Percentiles rank a stretch among this genome's conserved stretches.
These are phyloP conservation scores for Nyctibius grandis DNA, from an alignment of 2,797 vertebrate genomes.

Conservation along the genomic window DNA sequence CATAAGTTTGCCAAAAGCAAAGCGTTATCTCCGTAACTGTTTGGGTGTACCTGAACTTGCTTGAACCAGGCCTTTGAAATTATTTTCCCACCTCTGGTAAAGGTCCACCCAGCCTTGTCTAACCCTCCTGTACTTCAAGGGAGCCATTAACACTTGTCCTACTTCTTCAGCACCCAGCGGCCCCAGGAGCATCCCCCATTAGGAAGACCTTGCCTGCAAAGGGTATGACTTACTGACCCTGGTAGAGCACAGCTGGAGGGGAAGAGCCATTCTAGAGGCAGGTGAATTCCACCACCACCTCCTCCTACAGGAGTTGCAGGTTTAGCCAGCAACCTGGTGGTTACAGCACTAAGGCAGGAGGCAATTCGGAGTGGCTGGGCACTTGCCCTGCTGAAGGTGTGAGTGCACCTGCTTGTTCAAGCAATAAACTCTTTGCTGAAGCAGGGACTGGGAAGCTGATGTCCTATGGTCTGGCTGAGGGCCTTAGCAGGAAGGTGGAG, in stretches of 20 bases:
- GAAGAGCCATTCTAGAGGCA: not conserved
- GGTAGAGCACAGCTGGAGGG: not conserved
- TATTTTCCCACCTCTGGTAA: not conserved
- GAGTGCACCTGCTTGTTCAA: not conserved
- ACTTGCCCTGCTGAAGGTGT: not conserved
- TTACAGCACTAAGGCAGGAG: not conserved
- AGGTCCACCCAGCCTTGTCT: not conserved
- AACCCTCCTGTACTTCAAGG: not conserved
- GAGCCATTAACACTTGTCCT: not conserved
- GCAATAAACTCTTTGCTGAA: not conserved
- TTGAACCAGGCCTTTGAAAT: not conserved
- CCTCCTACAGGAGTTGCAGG: not conserved
- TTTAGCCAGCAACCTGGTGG: not conserved
- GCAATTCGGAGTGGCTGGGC: fast-evolving
- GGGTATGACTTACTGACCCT: not conserved
- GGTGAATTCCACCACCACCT: not conserved
- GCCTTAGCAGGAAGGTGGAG: not conserved
- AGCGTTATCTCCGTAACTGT: not conserved
- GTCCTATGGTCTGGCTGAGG: not conserved
- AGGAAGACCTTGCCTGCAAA: not conserved
- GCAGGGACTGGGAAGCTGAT: not conserved
- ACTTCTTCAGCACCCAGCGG: not conserved
- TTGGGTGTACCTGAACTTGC: not conserved
- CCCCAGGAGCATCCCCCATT: fast-evolving
- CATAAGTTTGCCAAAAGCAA: not conserved